Evolutionary conservation across 2,797 vertebrate genomes (phyloP).

Genomic region (Agapornis canus): DNA sequence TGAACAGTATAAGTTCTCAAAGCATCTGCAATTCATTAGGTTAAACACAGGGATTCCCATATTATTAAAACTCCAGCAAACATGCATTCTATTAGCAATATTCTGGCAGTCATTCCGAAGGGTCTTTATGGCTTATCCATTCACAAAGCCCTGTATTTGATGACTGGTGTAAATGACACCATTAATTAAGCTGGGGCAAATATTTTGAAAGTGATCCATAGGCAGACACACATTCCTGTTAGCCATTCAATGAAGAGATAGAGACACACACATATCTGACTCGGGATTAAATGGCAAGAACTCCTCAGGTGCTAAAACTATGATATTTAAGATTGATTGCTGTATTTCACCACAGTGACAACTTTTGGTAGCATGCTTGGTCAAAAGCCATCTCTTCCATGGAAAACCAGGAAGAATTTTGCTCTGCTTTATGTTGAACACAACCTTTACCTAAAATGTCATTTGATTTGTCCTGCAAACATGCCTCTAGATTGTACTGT

Average conservation of each 20-base stretch:
- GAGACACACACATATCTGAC: neutral
- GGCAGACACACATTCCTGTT: neutral
- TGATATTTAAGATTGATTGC: neutral
- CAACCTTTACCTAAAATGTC: neutral
- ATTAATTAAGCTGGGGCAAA: neutral
- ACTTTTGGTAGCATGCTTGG: neutral
- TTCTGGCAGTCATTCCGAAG: neutral
- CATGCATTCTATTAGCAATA: rapidly evolving
- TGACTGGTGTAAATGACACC: neutral
- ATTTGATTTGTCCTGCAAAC: neutral
- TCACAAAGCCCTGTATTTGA: neutral
- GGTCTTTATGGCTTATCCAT: neutral
- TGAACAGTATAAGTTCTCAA: neutral
- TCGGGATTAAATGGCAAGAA: neutral
- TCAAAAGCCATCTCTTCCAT: neutral
- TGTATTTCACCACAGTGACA: neutral
- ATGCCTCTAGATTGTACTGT: neutral
- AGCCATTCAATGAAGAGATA: neutral
- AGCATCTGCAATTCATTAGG: neutral
- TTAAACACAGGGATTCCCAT: neutral
- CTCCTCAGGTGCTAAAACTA: neutral
- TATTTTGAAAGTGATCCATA: neutral
- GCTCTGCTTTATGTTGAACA: neutral
- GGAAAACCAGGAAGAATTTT: neutral
- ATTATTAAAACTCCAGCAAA: neutral